These are phyloP conservation scores for Drosophila pallidifrons DNA, from an alignment of 1,140 invertebrate genomes.

Conservation along the genomic window DNA sequence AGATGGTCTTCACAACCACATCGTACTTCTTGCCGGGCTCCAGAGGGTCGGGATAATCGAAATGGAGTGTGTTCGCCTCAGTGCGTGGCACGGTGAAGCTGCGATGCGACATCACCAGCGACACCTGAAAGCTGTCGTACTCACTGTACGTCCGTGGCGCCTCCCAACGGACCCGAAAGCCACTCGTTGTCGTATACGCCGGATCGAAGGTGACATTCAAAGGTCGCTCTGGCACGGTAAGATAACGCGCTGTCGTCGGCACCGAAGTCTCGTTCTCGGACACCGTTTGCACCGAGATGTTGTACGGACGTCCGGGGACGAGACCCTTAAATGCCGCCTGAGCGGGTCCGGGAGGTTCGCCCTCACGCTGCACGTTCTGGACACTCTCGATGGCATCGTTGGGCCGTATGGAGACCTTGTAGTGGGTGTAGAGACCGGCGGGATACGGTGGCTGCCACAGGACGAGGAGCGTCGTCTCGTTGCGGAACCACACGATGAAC, in stretches of 20 bases:
- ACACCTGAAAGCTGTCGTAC: constrained; percentile 96
- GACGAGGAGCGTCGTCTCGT: constrained; percentile 96
- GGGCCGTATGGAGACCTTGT: constrained; percentile 96
- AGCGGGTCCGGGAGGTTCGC: constrained; percentile 96
- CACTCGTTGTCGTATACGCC: constrained; percentile 89
- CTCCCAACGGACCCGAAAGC: constrained; percentile 93
- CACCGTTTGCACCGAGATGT: constrained; percentile 88
- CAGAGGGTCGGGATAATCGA: constrained; percentile 91
- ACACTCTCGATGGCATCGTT: constrained; percentile 94
- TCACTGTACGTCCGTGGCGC: constrained; percentile 92
- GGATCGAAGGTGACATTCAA: constrained; percentile 93
- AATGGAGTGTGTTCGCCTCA: constrained; percentile 88
- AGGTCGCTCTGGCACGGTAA: constrained; percentile 94
- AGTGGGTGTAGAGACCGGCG: constrained; percentile 95
- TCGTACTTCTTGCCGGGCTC: constrained; percentile 95
- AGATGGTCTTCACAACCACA: constrained; percentile 95
- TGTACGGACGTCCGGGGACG: constrained; percentile 89
- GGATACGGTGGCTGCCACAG: constrained; percentile 98
- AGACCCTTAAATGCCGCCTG: constrained; percentile 97
- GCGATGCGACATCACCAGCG: constrained; percentile 88
- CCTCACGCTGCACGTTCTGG: constrained; percentile 95
- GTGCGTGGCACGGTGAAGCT: constrained; percentile 87
- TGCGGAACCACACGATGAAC: constrained; percentile 98
- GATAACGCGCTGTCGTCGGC: constrained; percentile 95
- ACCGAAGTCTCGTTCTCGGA: constrained; percentile 95